Evolutionary conservation across 2,888 invertebrate genomes (phyloP).

Genomic region (Drosophila buzzatii): DNA sequence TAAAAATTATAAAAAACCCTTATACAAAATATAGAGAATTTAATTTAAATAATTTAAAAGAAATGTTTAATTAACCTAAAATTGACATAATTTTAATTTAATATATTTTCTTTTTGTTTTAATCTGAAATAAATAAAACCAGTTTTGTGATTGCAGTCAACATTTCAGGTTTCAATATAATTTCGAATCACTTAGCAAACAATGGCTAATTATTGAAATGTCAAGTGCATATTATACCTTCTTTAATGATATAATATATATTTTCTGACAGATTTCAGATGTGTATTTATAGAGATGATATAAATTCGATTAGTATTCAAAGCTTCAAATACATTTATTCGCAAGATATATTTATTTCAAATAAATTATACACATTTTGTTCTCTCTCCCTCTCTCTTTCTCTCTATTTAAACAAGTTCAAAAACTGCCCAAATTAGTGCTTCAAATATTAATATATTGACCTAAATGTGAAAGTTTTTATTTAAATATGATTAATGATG

Average conservation of each 20-base stretch:
- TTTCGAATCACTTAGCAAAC: constrained; percentile 23
- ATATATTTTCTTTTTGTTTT: background rate
- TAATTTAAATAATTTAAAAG: too few species aligned
- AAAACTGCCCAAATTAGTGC: constrained; percentile 9
- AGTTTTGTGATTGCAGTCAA: background rate
- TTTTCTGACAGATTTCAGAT: background rate
- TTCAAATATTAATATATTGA: constrained; percentile 12
- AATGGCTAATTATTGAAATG: constrained; percentile 35
- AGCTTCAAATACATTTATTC: background rate
- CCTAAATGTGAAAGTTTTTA: constrained; percentile 45
- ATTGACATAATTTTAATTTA: background rate
- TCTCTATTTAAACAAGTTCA: constrained; percentile 6
- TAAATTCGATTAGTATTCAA: background rate
- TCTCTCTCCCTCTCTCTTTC: background rate
- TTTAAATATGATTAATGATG: constrained; percentile 43
- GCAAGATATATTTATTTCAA: background rate
- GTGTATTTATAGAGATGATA: background rate
- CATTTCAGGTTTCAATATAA: constrained; percentile 10
- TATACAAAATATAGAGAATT: background rate
- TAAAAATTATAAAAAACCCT: background rate
- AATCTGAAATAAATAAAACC: background rate
- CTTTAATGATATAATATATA: background rate
- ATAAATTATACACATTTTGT: background rate
- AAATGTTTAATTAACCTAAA: background rate
- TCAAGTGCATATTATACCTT: constrained; percentile 17